Evolutionary conservation across 2,888 invertebrate genomes (phyloP), one percentile per base, ranked within the genome.

Genomic region (Drosophila rellima): DNA sequence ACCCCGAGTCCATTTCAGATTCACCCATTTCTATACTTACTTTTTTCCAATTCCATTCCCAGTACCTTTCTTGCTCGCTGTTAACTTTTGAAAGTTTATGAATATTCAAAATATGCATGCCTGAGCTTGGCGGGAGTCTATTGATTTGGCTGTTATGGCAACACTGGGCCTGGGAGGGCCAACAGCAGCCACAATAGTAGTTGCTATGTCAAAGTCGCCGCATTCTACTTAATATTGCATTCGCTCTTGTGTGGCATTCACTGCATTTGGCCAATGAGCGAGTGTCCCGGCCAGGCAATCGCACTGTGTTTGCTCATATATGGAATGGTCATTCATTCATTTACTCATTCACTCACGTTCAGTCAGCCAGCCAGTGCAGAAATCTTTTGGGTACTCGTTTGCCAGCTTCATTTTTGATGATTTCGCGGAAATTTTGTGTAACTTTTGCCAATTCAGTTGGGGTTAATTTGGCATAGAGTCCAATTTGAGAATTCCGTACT

Each of bases 131-230:
- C 17, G 10, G 10, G 33, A 39, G 62, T 75, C 74, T 18, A 74
- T 64, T 73, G 56, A 42, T 18, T 44, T 35, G 45, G 63, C 45
- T 74, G 74, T 35, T 51, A 78, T 74, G 74, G 75, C 70, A 74
- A 74, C 74, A 17, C 18, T 54, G 39, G 23, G 7, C 2, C 2
- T 8, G 33, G 8, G 39, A n/a, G 33, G 10, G 11, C 29, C 11
- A 48, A 20, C 50, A 23, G 55, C 45, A 56, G 44, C 60, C 63
- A 48, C 63, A 54, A 40, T 40, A 15, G 44, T 68, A 67, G 77
- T 74, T 86, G 77, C 63, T 59, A 67, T 82, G 83, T 68, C 73
- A 67, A 75, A 71, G 85, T 63, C 45, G 61, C 74, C 75, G 45
- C 74, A 67, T 31, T 33, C 64, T 66, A 51, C 70, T 71, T 68